Conservation (phyloP, 2,113 vertebrate species). For the Ceratotherium simum region DNA sequence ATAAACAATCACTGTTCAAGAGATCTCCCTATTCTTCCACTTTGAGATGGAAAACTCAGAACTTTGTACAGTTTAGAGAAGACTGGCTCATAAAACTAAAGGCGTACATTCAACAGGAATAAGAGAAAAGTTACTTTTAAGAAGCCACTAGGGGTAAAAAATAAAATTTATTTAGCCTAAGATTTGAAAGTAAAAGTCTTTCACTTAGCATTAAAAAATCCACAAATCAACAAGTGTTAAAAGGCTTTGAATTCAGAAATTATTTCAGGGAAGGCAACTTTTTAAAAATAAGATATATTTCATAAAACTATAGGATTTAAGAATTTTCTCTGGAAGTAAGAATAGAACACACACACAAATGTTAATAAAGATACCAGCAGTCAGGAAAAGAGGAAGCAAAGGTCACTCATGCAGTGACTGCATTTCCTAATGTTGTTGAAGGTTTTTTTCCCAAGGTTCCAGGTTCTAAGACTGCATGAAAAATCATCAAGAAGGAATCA, state of each 20-base stretch:
- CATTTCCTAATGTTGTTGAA: constrained; percentile 45
- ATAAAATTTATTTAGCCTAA: constrained; percentile 1
- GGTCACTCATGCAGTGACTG: not conserved
- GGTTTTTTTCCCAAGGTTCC: not conserved
- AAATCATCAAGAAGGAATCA: constrained; percentile 50
- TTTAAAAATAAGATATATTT: not conserved
- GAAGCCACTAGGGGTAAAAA: not conserved
- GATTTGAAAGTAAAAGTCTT: not conserved
- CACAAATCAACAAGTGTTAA: not conserved
- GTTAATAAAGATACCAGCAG: not conserved
- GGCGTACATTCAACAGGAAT: not conserved
- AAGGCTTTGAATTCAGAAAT: constrained; percentile 50
- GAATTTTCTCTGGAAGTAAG: not conserved
- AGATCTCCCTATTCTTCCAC: not conserved
- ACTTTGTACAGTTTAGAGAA: not conserved
- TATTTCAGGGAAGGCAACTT: not conserved
- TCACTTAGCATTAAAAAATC: not conserved
- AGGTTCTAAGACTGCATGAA: constrained; percentile 38
- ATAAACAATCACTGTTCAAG: not conserved
- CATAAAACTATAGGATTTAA: not conserved
- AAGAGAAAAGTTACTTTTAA: constrained; percentile 6
- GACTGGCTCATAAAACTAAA: not conserved
- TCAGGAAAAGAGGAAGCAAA: not conserved
- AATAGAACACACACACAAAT: not conserved
- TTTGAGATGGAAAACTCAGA: constrained; percentile 48